phyloP scores from a whole-genome alignment of 30 jellyfish, hydroid and myxozoan species.

The Rhopilema esculentum region DNA sequence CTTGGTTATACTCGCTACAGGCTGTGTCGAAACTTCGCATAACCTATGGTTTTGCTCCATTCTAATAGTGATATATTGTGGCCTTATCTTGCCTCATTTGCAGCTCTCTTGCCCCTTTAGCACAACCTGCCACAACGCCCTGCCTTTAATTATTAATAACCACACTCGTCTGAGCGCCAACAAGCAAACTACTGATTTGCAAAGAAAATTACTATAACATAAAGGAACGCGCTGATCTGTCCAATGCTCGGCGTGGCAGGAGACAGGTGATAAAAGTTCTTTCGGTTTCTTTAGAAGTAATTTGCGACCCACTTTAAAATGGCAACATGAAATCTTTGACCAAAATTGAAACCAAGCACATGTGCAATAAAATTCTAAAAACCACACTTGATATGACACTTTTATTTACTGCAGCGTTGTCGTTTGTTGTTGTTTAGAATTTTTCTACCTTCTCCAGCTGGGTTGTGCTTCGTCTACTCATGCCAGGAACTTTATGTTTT shows the following conservation, averaged over 20 bases:
- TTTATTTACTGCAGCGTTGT: no score
- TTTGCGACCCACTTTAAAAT: not conserved
- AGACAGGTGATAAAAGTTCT: not conserved
- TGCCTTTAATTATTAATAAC: not conserved
- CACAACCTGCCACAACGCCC: not conserved
- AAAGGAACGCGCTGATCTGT: not conserved
- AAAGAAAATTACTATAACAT: not conserved
- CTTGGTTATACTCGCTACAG: not conserved
- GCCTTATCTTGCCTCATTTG: not conserved
- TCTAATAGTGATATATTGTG: not conserved
- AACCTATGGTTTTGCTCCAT: not conserved
- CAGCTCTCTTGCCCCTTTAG: not conserved
- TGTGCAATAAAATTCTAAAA: not conserved
- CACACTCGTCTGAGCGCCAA: not conserved
- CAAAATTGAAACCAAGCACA: not conserved
- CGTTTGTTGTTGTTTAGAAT: no score
- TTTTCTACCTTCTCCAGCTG: not conserved
- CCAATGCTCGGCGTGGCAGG: not conserved
- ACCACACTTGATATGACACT: no score
- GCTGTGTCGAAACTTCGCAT: not conserved
- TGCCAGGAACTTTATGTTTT: not conserved
- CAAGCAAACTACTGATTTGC: not conserved
- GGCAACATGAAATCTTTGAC: not conserved
- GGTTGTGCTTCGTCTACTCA: not conserved
- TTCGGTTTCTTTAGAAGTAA: not conserved